Evolutionary conservation across 2,888 invertebrate species (phyloP).

Genomic region (Agrochola litura): DNA sequence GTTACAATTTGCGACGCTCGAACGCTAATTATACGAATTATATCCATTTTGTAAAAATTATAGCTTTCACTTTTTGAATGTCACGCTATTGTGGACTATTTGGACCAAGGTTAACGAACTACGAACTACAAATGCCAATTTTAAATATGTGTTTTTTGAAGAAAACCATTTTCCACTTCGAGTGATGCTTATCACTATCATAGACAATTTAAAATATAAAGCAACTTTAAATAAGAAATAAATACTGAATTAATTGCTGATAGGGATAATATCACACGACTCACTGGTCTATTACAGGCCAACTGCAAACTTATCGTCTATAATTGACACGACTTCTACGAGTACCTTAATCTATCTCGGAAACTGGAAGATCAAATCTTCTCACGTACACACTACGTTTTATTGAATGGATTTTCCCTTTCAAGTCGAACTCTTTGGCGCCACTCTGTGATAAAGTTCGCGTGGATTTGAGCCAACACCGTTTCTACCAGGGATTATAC

Average conservation of each 20-base stretch:
- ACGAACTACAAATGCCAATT: slow-evolving; percentile 37
- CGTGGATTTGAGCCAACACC: slow-evolving; percentile 62
- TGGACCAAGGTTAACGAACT: slow-evolving; percentile 60
- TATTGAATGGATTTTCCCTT: slow-evolving; percentile 49
- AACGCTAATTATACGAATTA: slow-evolving; percentile 66
- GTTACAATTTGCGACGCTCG: slow-evolving; percentile 66
- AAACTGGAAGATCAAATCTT: slow-evolving; percentile 28
- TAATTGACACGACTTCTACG: background rate
- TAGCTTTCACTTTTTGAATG: slow-evolving; percentile 67
- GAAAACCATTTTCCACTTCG: background rate
- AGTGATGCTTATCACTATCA: background rate
- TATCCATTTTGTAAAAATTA: slow-evolving; percentile 56
- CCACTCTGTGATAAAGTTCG: slow-evolving; percentile 48
- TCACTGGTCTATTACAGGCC: background rate
- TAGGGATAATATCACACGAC: too few relatives aligned
- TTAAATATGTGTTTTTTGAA: background rate
- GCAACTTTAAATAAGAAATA: background rate
- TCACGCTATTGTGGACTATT: slow-evolving; percentile 66
- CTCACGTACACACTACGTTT: slow-evolving; percentile 43
- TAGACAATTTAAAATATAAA: background rate
- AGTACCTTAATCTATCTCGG: slow-evolving; percentile 8
- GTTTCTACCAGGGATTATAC: slow-evolving; percentile 49
- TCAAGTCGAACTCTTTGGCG: slow-evolving; percentile 53
- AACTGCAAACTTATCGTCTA: background rate
- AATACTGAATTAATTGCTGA: background rate